Base-by-base conservation (phyloP, 2,888 invertebrate genomes). In the Parnassius mnemosyne region DNA sequence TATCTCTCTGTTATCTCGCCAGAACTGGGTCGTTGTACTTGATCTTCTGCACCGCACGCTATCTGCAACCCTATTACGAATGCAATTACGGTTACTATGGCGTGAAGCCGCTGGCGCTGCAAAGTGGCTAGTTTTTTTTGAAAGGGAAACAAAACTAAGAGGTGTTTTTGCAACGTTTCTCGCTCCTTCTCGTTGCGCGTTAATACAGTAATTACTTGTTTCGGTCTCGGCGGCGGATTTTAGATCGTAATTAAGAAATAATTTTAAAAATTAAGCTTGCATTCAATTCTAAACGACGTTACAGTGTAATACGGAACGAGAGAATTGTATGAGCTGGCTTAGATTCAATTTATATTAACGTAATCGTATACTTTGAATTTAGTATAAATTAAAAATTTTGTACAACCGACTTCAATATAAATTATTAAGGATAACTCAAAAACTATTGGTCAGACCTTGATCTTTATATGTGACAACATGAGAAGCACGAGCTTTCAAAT, bases 11-110 rank as follows among this genome's bases (percentile, higher is more conserved):
- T 70, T 73, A 71, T 73, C 73, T 67, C 69, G 68, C 68, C 67
- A 68, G 51, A 69, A 70, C 75, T 85, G 76, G 85, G 84, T 84
- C 85, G 80, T 76, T 78, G 82, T 75, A 78, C 80, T 79, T 74
- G 78, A 74, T 81, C 76, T 73, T 74, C 74, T 13, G 49, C 49
- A 71, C 68, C 66, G 68, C 65, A 44, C n/a, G 13, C 44, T 25
- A 56, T 46, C 53, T 12, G n/a, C 3, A 9, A 10, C 46, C 57
- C 10, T 61, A 61, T 46, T 61, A 7, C 13, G 41, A 53, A 13
- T 10, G 52, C 42, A 16, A 47, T 52, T 53, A 53, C 42, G 13
- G 47, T 46, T 16, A 9, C 34, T 53, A 47, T 61, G 16, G 57
- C 49, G 11, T 41, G 57, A 41, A 16, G 16, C 9, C 47, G 34